Percentiles rank a stretch among this genome's conserved stretches.
Evolutionary conservation across 2,797 vertebrate species (phyloP).

Genomic region (Platalea minor): DNA sequence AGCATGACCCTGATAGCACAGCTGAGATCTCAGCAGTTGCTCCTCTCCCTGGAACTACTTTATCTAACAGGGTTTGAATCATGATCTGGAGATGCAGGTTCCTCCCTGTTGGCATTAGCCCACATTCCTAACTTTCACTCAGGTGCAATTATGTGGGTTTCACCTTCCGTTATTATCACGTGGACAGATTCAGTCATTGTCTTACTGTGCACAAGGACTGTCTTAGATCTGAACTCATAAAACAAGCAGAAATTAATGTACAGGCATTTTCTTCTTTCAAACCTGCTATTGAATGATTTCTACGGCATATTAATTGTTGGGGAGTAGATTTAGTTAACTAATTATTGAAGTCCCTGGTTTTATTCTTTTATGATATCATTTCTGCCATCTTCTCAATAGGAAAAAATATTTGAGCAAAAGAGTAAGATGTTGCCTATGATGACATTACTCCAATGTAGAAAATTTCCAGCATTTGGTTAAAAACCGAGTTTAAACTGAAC

Average conservation of each 20-base stretch:
- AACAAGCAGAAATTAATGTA: background rate
- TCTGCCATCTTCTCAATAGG: background rate
- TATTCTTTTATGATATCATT: background rate
- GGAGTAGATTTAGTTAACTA: background rate
- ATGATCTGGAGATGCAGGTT: background rate
- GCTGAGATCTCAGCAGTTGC: background rate
- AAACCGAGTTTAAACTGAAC: background rate
- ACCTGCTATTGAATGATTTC: background rate
- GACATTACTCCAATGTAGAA: background rate
- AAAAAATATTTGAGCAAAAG: background rate
- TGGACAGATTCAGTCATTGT: background rate
- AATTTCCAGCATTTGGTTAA: background rate
- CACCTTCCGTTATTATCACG: background rate
- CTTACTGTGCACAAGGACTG: background rate
- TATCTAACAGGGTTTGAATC: background rate
- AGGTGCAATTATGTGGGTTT: background rate
- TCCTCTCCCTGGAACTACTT: background rate
- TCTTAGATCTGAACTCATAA: background rate
- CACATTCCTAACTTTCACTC: background rate
- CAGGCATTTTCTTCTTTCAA: background rate
- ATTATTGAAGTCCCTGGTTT: background rate
- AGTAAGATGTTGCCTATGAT: background rate
- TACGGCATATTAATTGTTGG: background rate
- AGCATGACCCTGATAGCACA: background rate
- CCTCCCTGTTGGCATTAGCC: background rate